A percentile compares a stretch with the other conserved stretches of the same genome.
Conservation (phyloP, 1,140 invertebrate genomes). For the Paraescarpia echinospica region DNA sequence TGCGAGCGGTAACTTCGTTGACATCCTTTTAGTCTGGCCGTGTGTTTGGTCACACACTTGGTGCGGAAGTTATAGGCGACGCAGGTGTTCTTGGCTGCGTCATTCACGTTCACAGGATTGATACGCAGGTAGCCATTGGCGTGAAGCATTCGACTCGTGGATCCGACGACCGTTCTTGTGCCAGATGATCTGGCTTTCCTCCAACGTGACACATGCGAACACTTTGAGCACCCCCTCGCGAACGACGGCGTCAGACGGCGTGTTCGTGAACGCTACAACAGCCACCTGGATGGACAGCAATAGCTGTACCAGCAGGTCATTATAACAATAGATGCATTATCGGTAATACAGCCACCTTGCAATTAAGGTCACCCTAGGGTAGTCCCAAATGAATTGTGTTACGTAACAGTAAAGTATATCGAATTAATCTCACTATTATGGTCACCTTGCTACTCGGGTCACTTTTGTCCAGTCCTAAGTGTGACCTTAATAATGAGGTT, state of each 20-base stretch:
- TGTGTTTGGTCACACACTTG: background rate
- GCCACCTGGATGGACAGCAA: background rate
- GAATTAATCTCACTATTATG: no score
- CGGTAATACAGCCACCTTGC: no score
- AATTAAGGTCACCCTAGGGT: no score
- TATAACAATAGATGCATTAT: no score
- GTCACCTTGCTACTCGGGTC: no score
- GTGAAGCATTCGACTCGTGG: background rate
- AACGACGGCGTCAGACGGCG: background rate
- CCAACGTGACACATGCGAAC: background rate
- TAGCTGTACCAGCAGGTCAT: background rate
- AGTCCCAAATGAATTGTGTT: no score
- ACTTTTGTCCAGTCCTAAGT: no score
- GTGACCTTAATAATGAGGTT: no score
- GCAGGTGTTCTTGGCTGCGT: conserved; percentile 4
- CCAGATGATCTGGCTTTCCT: background rate
- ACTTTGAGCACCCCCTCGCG: background rate
- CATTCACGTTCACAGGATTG: background rate
- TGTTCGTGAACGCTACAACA: background rate
- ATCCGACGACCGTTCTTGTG: background rate
- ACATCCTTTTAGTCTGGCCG: background rate
- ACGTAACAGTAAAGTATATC: no score
- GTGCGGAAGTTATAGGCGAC: conserved; percentile 11
- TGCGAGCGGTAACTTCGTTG: background rate
- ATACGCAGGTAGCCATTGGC: conserved; percentile 11